A percentile compares a stretch with the other conserved stretches of the same genome.
These are phyloP conservation scores for Oxycera nigricornis DNA, from an alignment of 2,888 invertebrate species.

Conservation along the genomic window DNA sequence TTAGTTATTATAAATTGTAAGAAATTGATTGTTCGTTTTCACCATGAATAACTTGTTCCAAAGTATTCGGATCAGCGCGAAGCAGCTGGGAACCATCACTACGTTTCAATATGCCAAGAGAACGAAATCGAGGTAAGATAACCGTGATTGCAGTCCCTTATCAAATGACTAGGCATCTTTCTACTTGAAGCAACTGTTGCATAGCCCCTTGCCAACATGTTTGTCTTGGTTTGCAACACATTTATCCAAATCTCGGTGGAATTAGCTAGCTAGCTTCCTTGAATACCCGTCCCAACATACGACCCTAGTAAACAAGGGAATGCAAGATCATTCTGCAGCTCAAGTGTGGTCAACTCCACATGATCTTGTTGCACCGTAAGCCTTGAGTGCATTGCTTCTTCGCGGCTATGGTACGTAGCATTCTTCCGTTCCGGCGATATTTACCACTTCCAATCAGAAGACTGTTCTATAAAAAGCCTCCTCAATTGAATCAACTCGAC, in stretches of 20 bases:
- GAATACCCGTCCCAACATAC: too few species aligned
- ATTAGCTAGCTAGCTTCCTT: too few species aligned
- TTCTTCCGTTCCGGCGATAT: not conserved
- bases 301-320: too few species aligned
- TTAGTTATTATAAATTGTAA: not conserved
- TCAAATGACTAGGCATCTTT: not conserved
- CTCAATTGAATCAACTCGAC: constrained; percentile 4
- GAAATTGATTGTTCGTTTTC: not conserved
- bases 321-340: too few species aligned
- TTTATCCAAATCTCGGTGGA: too few species aligned
- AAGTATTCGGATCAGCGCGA: constrained; percentile 42
- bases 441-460: constrained; percentile 6
- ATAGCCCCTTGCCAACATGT: not conserved
- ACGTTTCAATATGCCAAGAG: constrained; percentile 45
- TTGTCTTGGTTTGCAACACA: not conserved
- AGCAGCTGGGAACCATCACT: constrained; percentile 42
- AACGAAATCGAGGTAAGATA: constrained; percentile 45
- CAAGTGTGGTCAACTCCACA: too few species aligned
- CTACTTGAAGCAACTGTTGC: not conserved
- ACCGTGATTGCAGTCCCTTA: not conserved
- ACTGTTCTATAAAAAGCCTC: constrained; percentile 26
- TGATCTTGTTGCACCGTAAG: not conserved
- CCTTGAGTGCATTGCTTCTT: not conserved
- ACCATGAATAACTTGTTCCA: constrained; percentile 43
- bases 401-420: not conserved